A percentile compares a stretch with the other conserved stretches of the same genome.
phyloP scores from a whole-genome alignment of 1,140 invertebrate genomes.

The Atopsyche davidsoni region DNA sequence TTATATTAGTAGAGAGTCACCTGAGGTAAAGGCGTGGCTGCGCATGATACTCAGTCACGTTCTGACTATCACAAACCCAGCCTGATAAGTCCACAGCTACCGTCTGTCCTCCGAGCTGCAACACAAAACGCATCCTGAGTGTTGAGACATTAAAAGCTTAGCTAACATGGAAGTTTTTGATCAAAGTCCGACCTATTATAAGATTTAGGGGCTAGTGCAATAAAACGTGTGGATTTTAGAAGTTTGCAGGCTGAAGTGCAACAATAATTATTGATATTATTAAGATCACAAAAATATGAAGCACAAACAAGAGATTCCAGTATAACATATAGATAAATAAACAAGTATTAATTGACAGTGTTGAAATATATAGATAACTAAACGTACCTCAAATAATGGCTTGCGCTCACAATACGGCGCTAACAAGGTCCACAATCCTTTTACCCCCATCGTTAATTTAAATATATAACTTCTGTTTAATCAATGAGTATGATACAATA shows the following conservation, averaged over 20 bases:
- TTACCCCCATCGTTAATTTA: conserved; percentile 70
- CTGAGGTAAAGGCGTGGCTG: conserved; percentile 71
- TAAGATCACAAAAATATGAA: no score
- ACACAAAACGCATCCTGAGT: conserved; percentile 12
- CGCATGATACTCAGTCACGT: conserved; percentile 58
- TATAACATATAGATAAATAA: not conserved
- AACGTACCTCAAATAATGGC: conserved; percentile 57
- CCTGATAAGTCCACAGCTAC: conserved; percentile 73
- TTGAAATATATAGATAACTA: conserved; percentile 7
- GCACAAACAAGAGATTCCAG: not conserved
- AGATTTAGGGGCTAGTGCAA: not conserved
- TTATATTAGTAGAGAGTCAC: no score
- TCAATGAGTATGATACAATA: not conserved
- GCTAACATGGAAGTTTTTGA: not conserved
- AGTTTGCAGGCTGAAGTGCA: no score
- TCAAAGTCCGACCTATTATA: not conserved
- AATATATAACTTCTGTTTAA: no score
- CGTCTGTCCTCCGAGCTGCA: conserved; percentile 59
- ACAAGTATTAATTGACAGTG: not conserved
- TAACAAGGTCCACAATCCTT: conserved; percentile 70
- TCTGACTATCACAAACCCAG: conserved; percentile 76
- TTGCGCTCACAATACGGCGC: conserved; percentile 65
- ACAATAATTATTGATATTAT: no score
- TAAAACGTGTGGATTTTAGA: no score
- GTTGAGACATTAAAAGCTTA: no score